Conservation (phyloP, 2,113 vertebrate species). For the Laticauda laticaudata region DNA sequence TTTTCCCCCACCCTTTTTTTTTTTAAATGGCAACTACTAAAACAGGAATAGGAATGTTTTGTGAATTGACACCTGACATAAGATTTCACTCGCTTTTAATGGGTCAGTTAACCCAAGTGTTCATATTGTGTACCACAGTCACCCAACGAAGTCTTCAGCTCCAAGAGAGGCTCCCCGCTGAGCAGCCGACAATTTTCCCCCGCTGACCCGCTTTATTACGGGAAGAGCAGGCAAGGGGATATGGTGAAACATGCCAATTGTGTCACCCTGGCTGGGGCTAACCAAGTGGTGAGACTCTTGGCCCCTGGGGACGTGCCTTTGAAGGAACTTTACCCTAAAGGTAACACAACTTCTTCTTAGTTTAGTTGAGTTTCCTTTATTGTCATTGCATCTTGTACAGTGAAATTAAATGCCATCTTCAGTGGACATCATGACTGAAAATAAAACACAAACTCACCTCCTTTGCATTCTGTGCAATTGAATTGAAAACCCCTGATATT, state of each 20-base stretch:
- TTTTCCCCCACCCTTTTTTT: too few relatives aligned
- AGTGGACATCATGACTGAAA: too few relatives aligned
- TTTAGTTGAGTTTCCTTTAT: too few relatives aligned
- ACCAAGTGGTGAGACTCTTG: slow-evolving; percentile 88
- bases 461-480: too few relatives aligned
- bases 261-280: slow-evolving; percentile 79
- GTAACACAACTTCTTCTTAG: slow-evolving; percentile 68
- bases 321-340: slow-evolving; percentile 89
- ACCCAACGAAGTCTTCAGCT: slow-evolving; percentile 91
- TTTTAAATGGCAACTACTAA: too few relatives aligned
- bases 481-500: too few relatives aligned
- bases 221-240: slow-evolving; percentile 61
- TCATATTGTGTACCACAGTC: slow-evolving; percentile 73
- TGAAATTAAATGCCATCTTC: too few relatives aligned
- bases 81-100: neutral
- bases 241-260: slow-evolving; percentile 81
- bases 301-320: slow-evolving; percentile 85
- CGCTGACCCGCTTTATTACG: slow-evolving; percentile 75
- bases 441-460: too few relatives aligned
- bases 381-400: too few relatives aligned
- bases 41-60: too few relatives aligned
- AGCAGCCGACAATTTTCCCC: slow-evolving; percentile 51
- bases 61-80: neutral
- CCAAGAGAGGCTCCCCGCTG: slow-evolving; percentile 77
- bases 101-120: too few relatives aligned